Conservation (phyloP, 2,113 vertebrate genomes). For the Seriola quinqueradiata region DNA sequence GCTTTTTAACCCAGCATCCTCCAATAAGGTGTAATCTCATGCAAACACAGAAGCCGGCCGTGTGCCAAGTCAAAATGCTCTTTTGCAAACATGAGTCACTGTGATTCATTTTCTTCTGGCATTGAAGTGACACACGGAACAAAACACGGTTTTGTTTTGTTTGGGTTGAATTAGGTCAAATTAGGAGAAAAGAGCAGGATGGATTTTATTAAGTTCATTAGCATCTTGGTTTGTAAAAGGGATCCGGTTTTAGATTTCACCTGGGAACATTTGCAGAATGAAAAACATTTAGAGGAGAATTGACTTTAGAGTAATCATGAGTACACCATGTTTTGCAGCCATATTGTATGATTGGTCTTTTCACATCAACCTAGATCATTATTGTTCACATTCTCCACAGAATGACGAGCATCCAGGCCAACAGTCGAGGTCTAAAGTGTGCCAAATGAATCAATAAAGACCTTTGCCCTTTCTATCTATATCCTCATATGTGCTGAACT, state of each 20-base stretch:
- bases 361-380: constrained; percentile 23
- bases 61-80: constrained; percentile 39
- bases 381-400: constrained; percentile 13
- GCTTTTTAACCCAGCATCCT: constrained; percentile 55
- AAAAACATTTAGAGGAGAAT: constrained; percentile 15
- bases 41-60: constrained; percentile 24
- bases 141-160: constrained; percentile 9
- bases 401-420: constrained; percentile 1
- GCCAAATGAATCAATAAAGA: not conserved
- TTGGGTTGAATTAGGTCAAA: constrained; percentile 44
- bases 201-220: constrained; percentile 5
- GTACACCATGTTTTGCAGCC: constrained; percentile 13
- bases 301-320: constrained; percentile 23
- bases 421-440: not conserved
- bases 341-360: constrained; percentile 22
- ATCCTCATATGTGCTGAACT: not conserved
- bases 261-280: constrained; percentile 12
- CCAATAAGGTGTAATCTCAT: constrained; percentile 62
- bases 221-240: constrained; percentile 7
- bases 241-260: not conserved
- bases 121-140: constrained; percentile 5
- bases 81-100: constrained; percentile 32
- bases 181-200: not conserved
- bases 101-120: constrained; percentile 53
- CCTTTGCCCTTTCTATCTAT: not conserved